phyloP scores from a whole-genome alignment of 2,113 vertebrate genomes.

The Asarcornis scutulata region DNA sequence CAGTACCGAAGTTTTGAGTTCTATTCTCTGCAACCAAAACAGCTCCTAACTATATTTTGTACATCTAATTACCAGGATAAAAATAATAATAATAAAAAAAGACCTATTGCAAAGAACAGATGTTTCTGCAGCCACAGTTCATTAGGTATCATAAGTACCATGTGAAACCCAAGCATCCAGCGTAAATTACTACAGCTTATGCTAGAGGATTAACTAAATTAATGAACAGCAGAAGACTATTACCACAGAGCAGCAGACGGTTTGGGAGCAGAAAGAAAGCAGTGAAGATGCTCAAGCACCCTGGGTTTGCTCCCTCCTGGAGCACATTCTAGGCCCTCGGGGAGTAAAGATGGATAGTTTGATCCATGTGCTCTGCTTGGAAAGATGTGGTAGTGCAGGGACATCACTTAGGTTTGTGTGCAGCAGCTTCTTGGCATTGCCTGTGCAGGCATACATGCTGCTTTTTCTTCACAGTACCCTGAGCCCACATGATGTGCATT shows the following conservation, averaged over 20 bases:
- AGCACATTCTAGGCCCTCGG: neutral
- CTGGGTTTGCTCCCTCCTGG: neutral
- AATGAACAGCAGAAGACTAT: conserved; percentile 15
- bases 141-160: conserved; percentile 51
- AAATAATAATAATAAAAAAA: neutral
- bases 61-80: neutral
- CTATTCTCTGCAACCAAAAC: conserved; percentile 6
- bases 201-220: conserved; percentile 38
- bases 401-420: neutral
- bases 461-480: neutral
- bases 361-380: neutral
- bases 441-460: neutral
- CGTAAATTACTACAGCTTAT: conserved; percentile 38
- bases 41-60: neutral
- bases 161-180: conserved; percentile 3
- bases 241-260: conserved; percentile 36
- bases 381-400: neutral
- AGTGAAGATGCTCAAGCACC: neutral
- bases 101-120: conserved; percentile 27
- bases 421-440: neutral
- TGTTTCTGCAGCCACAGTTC: conserved; percentile 35
- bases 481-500: neutral
- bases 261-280: neutral
- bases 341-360: neutral
- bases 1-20: neutral